phyloP scores from a whole-genome alignment of 2,113 vertebrate genomes.

The Spea bombifrons region DNA sequence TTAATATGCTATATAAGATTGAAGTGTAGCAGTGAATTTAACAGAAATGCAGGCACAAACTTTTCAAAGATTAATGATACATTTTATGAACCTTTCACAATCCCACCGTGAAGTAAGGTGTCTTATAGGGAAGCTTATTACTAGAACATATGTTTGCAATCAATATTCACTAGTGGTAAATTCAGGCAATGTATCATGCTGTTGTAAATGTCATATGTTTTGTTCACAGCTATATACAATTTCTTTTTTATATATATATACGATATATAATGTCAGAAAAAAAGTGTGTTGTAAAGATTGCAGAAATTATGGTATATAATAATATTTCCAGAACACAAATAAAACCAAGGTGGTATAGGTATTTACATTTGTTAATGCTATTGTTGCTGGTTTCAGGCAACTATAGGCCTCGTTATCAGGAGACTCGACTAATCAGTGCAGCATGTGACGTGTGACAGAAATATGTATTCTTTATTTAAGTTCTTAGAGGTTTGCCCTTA shows the following conservation, averaged over 20 bases:
- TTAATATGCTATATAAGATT: conserved; percentile 11
- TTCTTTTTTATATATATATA: too few relatives aligned
- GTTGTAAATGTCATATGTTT: not conserved
- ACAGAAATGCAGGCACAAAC: not conserved
- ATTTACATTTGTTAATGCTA: too few relatives aligned
- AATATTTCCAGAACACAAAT: not conserved
- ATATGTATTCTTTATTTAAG: too few relatives aligned
- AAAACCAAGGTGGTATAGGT: not conserved
- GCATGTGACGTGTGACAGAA: too few relatives aligned
- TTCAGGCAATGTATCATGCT: not conserved
- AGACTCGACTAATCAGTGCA: too few relatives aligned
- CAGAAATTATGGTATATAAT: not conserved
- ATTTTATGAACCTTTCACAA: conserved; percentile 8
- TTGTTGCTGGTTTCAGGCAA: too few relatives aligned
- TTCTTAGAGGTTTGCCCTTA: too few relatives aligned
- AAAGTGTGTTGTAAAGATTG: conserved; percentile 3
- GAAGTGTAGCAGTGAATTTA: not conserved
- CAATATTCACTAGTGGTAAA: conserved; percentile 1
- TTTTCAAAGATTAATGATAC: conserved; percentile 7
- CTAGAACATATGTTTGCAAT: conserved; percentile 2
- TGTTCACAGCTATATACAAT: not conserved
- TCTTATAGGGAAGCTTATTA: conserved; percentile 4
- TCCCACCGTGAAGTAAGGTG: conserved; percentile 6
- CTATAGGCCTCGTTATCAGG: too few relatives aligned
- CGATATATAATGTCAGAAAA: not conserved